Conservation (phyloP, 2,797 vertebrate species). For the Atherinosoma microstoma region DNA sequence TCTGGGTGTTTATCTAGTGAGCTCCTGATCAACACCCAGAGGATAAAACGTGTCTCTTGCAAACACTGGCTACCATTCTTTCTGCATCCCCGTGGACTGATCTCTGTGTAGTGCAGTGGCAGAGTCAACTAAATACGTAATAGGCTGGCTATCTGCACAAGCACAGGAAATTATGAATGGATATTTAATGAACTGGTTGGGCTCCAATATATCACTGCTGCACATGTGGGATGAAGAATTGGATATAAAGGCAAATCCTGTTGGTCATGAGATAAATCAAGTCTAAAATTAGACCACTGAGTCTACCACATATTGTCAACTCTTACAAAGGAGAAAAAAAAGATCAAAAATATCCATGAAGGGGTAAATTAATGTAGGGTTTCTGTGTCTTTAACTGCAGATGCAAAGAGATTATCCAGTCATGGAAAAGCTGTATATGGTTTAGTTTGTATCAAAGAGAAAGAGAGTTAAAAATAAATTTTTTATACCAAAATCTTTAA, state of each 20-base stretch:
- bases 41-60: slow-evolving; percentile 48
- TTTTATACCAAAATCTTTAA: slow-evolving; percentile 47
- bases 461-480: no score
- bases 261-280: slow-evolving; percentile 49
- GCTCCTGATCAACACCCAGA: slow-evolving; percentile 46
- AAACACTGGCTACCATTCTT: slow-evolving; percentile 28
- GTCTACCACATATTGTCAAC: slow-evolving; percentile 20
- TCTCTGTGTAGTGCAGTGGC: slow-evolving; percentile 47
- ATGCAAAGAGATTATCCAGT: slow-evolving; percentile 30
- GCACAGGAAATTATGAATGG: slow-evolving; percentile 72
- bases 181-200: slow-evolving; percentile 72
- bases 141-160: slow-evolving; percentile 58
- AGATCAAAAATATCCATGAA: slow-evolving; percentile 24
- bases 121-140: slow-evolving; percentile 69
- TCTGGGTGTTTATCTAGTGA: slow-evolving; percentile 49
- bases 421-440: slow-evolving; percentile 9
- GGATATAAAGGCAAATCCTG: slow-evolving; percentile 37
- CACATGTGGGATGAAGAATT: slow-evolving; percentile 53
- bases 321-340: slow-evolving; percentile 17
- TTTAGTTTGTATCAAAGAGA: neutral
- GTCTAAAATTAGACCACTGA: slow-evolving; percentile 51
- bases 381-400: slow-evolving; percentile 8
- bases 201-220: slow-evolving; percentile 63
- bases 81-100: slow-evolving; percentile 46
- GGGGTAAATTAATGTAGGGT: slow-evolving; percentile 26